A percentile compares a stretch with the other conserved stretches of the same genome.
Evolutionary conservation across 1,140 invertebrate species (phyloP).

Genomic region (Cherax quadricarinatus): DNA sequence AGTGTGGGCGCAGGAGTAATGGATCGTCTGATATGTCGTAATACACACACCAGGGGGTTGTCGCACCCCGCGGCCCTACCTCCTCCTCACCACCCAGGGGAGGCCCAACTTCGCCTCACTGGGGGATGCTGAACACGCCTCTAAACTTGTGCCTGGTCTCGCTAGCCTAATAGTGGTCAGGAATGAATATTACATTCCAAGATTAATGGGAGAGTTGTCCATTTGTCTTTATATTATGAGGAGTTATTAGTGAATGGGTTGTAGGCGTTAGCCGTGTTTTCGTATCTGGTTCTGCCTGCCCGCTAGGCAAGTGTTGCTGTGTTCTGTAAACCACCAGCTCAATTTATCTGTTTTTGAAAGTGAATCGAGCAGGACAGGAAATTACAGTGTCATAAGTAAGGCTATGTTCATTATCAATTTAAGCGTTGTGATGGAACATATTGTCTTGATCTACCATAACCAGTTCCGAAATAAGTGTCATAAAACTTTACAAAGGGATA

Average conservation of each 20-base stretch:
- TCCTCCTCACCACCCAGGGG: conserved; percentile 33
- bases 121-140: too few species aligned
- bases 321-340: neutral
- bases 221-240: conserved; percentile 60
- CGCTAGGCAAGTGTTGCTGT: neutral
- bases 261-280: neutral
- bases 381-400: conserved; percentile 31
- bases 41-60: conserved; percentile 55
- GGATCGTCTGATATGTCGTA: conserved; percentile 69
- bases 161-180: conserved; percentile 29
- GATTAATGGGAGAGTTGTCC: conserved; percentile 56
- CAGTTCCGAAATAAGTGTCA: neutral
- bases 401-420: conserved; percentile 41
- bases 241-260: conserved; percentile 26
- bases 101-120: neutral
- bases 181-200: conserved; percentile 54
- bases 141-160: neutral
- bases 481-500: neutral
- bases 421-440: conserved; percentile 5
- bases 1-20: conserved; percentile 64
- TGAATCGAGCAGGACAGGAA: conserved; percentile 26
- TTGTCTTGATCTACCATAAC: neutral
- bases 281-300: neutral
- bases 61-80: conserved; percentile 10
- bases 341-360: neutral